Percentiles rank a stretch among this genome's conserved stretches.
Evolutionary conservation across 1,140 invertebrate genomes (phyloP).

Genomic region (Scaptomyza pallida): DNA sequence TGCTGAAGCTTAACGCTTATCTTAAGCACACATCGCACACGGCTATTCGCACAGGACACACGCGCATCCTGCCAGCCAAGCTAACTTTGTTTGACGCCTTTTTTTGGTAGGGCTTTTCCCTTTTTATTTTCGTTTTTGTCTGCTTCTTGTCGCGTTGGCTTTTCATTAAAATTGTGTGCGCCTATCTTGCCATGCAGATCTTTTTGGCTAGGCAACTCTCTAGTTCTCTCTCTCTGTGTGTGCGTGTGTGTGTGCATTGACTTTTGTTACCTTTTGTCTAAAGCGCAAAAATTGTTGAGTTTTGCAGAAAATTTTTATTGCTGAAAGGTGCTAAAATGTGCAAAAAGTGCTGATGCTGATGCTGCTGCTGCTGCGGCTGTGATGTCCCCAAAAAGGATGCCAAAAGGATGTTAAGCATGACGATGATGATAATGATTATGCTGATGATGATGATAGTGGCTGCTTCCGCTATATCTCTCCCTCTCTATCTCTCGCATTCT

Average conservation of each 20-base stretch:
- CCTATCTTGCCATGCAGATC: slow-evolving; percentile 68
- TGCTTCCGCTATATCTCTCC: slow-evolving; percentile 23
- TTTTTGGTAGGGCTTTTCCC: slow-evolving; percentile 24
- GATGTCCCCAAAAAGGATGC: slow-evolving; percentile 27
- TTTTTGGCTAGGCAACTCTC: slow-evolving; percentile 60
- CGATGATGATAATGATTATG: slow-evolving; percentile 6
- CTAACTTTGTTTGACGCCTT: slow-evolving; percentile 34
- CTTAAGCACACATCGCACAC: slow-evolving; percentile 48
- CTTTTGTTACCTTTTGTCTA: slow-evolving; percentile 75
- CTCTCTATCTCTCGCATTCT: slow-evolving; percentile 1
- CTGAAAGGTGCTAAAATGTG: slow-evolving; percentile 79
- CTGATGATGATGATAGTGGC: slow-evolving; percentile 6
- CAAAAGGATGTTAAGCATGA: slow-evolving; percentile 59
- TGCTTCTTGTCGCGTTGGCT: slow-evolving; percentile 44
- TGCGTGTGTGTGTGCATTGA: slow-evolving; percentile 35
- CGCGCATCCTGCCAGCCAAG: not conserved
- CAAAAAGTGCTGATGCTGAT: slow-evolving; percentile 77
- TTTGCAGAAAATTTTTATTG: slow-evolving; percentile 77
- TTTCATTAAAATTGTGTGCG: slow-evolving; percentile 73
- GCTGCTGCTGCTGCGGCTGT: slow-evolving; percentile 74
- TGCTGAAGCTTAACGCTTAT: slow-evolving; percentile 35
- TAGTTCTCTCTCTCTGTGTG: slow-evolving; percentile 29
- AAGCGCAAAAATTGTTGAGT: slow-evolving; percentile 74
- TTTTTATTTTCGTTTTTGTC: slow-evolving; percentile 9
- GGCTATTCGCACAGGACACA: slow-evolving; percentile 11